Evolutionary conservation across 2,797 vertebrate genomes (phyloP).

Genomic region (Petrocephalus sullivani): DNA sequence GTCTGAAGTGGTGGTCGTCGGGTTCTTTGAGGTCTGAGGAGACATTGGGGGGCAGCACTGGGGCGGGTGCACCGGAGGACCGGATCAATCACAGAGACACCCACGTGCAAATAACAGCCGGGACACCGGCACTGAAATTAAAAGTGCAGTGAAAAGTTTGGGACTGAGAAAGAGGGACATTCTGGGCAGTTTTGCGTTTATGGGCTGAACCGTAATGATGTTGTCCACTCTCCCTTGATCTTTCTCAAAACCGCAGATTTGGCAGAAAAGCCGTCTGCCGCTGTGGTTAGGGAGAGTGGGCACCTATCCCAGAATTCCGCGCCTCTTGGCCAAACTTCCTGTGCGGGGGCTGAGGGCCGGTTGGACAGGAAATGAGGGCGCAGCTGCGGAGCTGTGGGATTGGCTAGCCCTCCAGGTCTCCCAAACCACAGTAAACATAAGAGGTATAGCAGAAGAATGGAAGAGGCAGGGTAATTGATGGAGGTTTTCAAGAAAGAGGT

Average conservation of each 20-base stretch:
- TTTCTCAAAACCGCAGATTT: slow-evolving; percentile 45
- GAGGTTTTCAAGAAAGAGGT: background rate
- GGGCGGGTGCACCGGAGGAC: background rate
- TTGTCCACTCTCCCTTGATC: slow-evolving; percentile 21
- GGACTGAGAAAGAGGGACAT: slow-evolving; percentile 12
- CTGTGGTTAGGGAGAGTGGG: slow-evolving; percentile 28
- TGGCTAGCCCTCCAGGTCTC: slow-evolving; percentile 44
- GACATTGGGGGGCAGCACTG: background rate
- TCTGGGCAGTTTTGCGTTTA: background rate
- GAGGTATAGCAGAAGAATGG: slow-evolving; percentile 37
- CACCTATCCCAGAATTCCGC: slow-evolving; percentile 40
- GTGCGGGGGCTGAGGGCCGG: slow-evolving; percentile 47
- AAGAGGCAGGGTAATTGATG: background rate
- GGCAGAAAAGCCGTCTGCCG: slow-evolving; percentile 39
- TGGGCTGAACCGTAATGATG: slow-evolving; percentile 16
- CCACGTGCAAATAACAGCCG: slow-evolving; percentile 5
- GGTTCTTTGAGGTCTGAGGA: slow-evolving; percentile 65
- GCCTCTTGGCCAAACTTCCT: slow-evolving; percentile 50
- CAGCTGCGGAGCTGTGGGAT: slow-evolving; percentile 57
- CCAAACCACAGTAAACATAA: slow-evolving; percentile 45
- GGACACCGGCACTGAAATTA: background rate
- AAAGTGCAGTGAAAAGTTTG: background rate
- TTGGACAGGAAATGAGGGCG: slow-evolving; percentile 48
- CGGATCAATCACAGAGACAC: slow-evolving; percentile 21
- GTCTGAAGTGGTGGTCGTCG: slow-evolving; percentile 63